A percentile compares a stretch with the other conserved stretches of the same genome.
These are phyloP conservation scores for Esox niger DNA, from an alignment of 2,113 vertebrate species.

Conservation along the genomic window DNA sequence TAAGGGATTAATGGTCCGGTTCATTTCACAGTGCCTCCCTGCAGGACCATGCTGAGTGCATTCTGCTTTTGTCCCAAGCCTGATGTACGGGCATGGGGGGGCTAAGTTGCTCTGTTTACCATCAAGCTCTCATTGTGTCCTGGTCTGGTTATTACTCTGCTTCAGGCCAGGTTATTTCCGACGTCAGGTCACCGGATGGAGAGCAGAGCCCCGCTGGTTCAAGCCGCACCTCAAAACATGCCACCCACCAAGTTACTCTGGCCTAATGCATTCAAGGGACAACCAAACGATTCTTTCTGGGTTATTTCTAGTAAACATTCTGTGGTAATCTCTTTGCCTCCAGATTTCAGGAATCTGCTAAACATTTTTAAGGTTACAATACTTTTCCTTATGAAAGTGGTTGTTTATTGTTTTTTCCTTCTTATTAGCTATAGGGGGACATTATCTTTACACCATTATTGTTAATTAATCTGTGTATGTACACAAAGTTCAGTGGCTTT, in stretches of 20 bases:
- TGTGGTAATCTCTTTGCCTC: too few relatives aligned
- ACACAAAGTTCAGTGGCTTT: too few relatives aligned
- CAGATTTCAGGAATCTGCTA: too few relatives aligned
- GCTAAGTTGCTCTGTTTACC: not conserved
- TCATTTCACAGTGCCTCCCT: not conserved
- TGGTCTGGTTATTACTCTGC: not conserved
- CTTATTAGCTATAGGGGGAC: too few relatives aligned
- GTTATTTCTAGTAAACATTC: not conserved
- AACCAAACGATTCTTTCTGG: not conserved
- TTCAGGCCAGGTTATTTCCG: not conserved
- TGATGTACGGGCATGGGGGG: not conserved
- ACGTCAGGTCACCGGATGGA: not conserved
- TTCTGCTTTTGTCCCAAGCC: not conserved
- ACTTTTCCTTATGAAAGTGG: too few relatives aligned
- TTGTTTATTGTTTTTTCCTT: too few relatives aligned
- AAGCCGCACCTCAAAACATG: not conserved
- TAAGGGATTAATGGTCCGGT: not conserved
- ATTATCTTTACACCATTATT: too few relatives aligned
- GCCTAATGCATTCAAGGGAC: not conserved
- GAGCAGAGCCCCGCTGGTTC: not conserved
- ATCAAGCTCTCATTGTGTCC: not conserved
- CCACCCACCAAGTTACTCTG: not conserved
- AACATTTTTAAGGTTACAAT: too few relatives aligned
- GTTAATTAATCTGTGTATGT: too few relatives aligned
- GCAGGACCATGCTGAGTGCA: not conserved